phyloP scores from a whole-genome alignment of 2,113 vertebrate genomes.

The Hemibagrus wyckioides region DNA sequence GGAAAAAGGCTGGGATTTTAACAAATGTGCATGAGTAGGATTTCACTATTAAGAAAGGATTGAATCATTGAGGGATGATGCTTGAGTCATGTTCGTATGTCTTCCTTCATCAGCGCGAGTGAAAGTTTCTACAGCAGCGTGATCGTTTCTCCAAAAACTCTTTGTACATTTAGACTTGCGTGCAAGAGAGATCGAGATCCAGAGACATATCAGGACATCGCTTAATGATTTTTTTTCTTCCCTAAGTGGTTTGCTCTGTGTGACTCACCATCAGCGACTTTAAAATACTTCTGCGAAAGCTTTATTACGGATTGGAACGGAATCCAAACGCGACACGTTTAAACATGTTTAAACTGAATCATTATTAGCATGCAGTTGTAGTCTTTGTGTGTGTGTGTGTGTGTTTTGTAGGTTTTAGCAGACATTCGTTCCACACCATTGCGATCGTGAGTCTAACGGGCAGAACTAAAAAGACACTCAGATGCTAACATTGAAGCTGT shows the following conservation, averaged over 20 bases:
- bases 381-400: not conserved
- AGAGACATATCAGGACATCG: not conserved
- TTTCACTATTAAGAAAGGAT: not conserved
- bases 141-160: not conserved
- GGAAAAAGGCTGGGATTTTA: not conserved
- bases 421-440: not conserved
- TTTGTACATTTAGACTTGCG: not conserved
- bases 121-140: not conserved
- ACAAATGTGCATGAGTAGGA: not conserved
- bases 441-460: too few relatives aligned
- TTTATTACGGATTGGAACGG: not conserved
- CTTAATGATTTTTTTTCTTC: not conserved
- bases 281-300: not conserved
- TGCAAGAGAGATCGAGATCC: not conserved
- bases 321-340: not conserved
- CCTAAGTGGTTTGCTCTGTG: not conserved
- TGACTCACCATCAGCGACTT: conserved; percentile 8
- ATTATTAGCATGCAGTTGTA: not conserved
- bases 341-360: not conserved
- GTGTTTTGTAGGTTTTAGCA: not conserved
- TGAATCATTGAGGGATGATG: not conserved
- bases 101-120: not conserved
- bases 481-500: not conserved
- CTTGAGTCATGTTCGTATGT: not conserved
- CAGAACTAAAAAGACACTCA: not conserved